Conservation (phyloP, 2,797 vertebrate species). For the Saxicola maurus region DNA sequence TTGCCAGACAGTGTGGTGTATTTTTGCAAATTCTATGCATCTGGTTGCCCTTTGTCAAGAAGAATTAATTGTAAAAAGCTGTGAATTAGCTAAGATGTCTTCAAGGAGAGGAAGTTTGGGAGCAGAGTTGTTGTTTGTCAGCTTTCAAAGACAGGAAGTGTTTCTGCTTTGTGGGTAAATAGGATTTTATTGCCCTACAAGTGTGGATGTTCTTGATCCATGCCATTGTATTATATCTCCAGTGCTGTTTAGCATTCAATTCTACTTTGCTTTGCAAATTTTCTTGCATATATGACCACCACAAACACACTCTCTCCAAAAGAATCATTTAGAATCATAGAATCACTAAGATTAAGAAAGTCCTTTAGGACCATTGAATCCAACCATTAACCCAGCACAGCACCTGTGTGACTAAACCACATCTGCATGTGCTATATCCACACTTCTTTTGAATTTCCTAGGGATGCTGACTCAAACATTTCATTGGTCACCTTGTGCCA, state of each 20-base stretch:
- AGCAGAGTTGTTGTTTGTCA: not conserved
- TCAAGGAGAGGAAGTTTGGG: not conserved
- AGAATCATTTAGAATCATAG: not conserved
- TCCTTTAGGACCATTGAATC: not conserved
- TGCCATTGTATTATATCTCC: not conserved
- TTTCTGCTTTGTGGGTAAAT: not conserved
- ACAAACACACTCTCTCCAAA: not conserved
- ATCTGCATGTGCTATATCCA: not conserved
- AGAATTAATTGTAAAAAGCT: not conserved
- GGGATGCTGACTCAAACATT: not conserved
- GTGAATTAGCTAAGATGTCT: not conserved
- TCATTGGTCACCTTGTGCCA: not conserved
- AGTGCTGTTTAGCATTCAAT: fast-evolving
- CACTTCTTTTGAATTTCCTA: not conserved
- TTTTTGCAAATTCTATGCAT: not conserved
- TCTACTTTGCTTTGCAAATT: not conserved
- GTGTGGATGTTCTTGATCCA: not conserved
- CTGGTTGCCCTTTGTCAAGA: not conserved
- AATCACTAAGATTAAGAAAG: not conserved
- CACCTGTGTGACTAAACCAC: too few relatives aligned
- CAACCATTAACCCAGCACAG: too few relatives aligned
- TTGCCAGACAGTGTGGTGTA: not conserved
- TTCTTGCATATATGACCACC: not conserved
- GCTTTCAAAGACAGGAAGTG: not conserved
- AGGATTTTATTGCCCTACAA: not conserved